Percentiles rank a stretch among this genome's conserved stretches.
phyloP scores from a whole-genome alignment of 2,888 invertebrate genomes.

The Leistus spinibarbis region DNA sequence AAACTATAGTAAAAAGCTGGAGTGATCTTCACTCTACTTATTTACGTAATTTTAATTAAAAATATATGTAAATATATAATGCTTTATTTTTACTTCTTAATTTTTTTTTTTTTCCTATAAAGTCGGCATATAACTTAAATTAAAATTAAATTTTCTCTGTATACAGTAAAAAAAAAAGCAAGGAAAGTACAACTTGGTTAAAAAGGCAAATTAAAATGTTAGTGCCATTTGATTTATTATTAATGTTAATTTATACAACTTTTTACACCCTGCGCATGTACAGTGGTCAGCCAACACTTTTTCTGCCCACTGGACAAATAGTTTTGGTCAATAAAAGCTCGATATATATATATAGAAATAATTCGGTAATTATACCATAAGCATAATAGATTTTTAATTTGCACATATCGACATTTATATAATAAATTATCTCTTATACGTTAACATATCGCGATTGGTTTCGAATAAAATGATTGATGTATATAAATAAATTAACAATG shows the following conservation, averaged over 20 bases:
- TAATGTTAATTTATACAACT: background rate
- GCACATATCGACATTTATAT: slow-evolving; percentile 24
- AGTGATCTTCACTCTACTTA: no score
- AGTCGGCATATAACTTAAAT: no score
- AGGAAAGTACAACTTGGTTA: no score
- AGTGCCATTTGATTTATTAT: background rate
- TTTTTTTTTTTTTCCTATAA: no score
- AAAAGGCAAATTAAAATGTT: background rate
- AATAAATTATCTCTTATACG: slow-evolving; percentile 22
- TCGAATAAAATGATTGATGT: slow-evolving; percentile 19
- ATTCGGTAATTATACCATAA: background rate
- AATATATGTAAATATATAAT: no score
- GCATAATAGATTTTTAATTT: slow-evolving; percentile 3
- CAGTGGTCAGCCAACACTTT: background rate
- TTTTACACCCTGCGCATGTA: background rate
- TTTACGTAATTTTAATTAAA: no score
- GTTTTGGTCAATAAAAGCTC: background rate
- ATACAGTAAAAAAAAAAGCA: no score
- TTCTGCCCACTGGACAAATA: background rate
- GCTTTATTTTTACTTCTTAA: no score
- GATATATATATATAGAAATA: background rate
- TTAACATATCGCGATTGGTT: slow-evolving; percentile 10
- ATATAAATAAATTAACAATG: slow-evolving; percentile 23
- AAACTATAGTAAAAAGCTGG: no score
- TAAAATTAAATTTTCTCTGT: no score